Percentiles rank a stretch among this genome's conserved stretches.
These are phyloP conservation scores for Spondyliosoma cantharus DNA, from an alignment of 2,797 vertebrate species.

Conservation along the genomic window DNA sequence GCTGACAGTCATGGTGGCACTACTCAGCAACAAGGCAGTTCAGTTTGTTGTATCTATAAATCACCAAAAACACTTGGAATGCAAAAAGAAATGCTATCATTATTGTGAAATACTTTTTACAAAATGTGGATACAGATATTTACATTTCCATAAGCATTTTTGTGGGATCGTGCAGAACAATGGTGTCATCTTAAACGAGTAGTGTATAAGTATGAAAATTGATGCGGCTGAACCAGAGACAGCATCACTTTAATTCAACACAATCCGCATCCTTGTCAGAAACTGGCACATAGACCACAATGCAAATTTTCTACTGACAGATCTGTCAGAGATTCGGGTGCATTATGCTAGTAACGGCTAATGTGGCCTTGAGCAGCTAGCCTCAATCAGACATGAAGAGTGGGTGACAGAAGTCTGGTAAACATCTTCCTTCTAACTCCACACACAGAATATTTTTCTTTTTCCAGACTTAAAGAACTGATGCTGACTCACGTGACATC, in stretches of 20 bases:
- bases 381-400: background rate
- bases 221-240: background rate
- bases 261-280: background rate
- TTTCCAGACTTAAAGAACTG: background rate
- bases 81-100: background rate
- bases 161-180: background rate
- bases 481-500: too few relatives aligned
- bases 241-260: background rate
- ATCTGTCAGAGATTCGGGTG: too few relatives aligned
- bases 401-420: background rate
- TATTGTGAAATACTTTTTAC: background rate
- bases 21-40: background rate
- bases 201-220: background rate
- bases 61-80: background rate
- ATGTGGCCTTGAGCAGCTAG: background rate
- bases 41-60: background rate
- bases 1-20: background rate
- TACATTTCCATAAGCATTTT: background rate
- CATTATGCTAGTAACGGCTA: background rate
- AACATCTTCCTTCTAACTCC: background rate
- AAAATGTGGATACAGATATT: slow-evolving; percentile 10
- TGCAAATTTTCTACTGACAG: background rate
- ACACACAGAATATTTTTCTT: too few relatives aligned
- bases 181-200: background rate
- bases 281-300: background rate